Evolutionary conservation across 53 echinoderm and acorn worm genomes (phyloP).

Genomic region (Crossaster papposus): DNA sequence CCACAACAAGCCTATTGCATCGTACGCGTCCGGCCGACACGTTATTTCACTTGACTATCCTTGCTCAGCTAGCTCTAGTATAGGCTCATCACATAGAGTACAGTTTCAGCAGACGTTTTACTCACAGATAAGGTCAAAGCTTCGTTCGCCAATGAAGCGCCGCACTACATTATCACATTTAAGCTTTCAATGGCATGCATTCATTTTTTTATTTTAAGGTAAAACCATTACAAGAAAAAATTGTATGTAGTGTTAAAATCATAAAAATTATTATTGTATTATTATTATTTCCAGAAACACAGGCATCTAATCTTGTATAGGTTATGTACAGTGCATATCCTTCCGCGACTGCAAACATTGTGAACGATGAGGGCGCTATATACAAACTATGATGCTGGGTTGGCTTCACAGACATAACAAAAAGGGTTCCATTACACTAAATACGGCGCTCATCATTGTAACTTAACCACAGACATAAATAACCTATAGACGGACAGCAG

Average conservation of each 20-base stretch:
- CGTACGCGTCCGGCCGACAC: too few relatives aligned
- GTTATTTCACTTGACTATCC: neutral
- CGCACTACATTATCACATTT: neutral
- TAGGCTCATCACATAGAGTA: too few relatives aligned
- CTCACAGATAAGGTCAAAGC: slow-evolving; percentile 7
- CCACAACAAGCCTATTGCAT: too few relatives aligned
- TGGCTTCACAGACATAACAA: too few relatives aligned
- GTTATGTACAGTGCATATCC: neutral
- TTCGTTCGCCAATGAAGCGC: slow-evolving; percentile 26
- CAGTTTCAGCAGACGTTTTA: neutral
- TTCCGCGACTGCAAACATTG: neutral
- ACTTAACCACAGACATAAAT: too few relatives aligned
- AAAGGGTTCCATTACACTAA: too few relatives aligned
- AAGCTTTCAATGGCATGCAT: neutral
- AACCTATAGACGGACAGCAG: too few relatives aligned
- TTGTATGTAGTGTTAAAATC: neutral
- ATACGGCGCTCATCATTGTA: too few relatives aligned
- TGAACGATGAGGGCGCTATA: neutral
- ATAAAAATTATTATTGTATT: neutral
- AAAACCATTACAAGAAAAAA: neutral
- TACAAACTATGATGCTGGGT: too few relatives aligned
- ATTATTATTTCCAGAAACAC: neutral
- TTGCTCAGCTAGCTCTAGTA: too few relatives aligned
- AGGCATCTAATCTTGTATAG: neutral
- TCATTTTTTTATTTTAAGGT: neutral